A percentile compares a stretch with the other conserved stretches of the same genome.
These are phyloP conservation scores for Tolmerus cingulatus DNA, from an alignment of 2,888 invertebrate species.

Conservation along the genomic window DNA sequence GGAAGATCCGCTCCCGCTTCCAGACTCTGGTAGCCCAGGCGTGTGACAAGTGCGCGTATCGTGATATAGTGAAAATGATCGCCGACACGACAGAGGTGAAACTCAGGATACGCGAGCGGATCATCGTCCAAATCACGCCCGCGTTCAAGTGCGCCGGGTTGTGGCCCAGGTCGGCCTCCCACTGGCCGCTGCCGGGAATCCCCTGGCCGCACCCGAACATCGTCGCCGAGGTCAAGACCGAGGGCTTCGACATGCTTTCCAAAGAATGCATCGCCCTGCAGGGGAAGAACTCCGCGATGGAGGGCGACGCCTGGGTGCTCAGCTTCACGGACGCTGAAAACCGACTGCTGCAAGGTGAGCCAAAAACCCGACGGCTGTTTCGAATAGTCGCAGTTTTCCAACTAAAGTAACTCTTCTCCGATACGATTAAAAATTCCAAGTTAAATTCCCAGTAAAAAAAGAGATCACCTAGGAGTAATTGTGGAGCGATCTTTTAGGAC, in stretches of 20 bases:
- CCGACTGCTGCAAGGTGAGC: constrained; percentile 77
- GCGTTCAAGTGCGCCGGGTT: constrained; percentile 93
- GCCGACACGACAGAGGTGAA: constrained; percentile 95
- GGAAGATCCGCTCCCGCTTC: constrained; percentile 93
- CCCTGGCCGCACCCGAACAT: constrained; percentile 94
- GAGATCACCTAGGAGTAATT: too few species aligned
- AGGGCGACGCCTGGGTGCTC: constrained; percentile 96
- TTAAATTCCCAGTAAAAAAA: too few species aligned
- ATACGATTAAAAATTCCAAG: too few species aligned
- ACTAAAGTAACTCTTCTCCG: too few species aligned
- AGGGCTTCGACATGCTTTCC: constrained; percentile 93
- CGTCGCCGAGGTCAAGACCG: constrained; percentile 92
- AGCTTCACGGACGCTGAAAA: constrained; percentile 93
- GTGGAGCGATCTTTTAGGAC: too few species aligned
- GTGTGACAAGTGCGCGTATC: constrained; percentile 91
- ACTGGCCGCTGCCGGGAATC: constrained; percentile 91
- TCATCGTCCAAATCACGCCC: constrained; percentile 93
- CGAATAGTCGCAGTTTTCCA: background rate
- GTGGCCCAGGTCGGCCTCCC: constrained; percentile 93
- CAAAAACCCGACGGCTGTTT: background rate
- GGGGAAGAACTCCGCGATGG: constrained; percentile 89
- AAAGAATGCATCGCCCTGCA: constrained; percentile 86
- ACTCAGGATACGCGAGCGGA: constrained; percentile 87
- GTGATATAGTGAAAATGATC: constrained; percentile 94
- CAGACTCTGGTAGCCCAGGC: constrained; percentile 90